These are phyloP conservation scores for Physella acuta DNA, from an alignment of 1,140 invertebrate species.

Conservation along the genomic window DNA sequence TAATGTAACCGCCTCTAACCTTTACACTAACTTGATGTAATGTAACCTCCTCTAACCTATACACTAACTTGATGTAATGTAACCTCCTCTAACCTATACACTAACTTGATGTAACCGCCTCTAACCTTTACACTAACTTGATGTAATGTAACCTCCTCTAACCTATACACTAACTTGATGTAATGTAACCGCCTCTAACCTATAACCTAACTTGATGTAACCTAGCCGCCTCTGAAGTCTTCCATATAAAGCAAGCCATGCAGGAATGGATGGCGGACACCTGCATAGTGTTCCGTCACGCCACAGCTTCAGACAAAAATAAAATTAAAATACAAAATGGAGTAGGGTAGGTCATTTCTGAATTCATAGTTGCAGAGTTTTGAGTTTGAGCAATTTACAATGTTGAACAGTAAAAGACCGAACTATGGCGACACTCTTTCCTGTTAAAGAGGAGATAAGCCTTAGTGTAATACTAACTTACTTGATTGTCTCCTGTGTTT, in stretches of 20 bases:
- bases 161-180: too few species aligned
- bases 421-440: neutral
- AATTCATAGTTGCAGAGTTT: neutral
- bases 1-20: too few species aligned
- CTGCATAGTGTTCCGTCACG: constrained; percentile 44
- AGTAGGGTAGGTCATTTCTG: constrained; percentile 36
- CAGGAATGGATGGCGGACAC: constrained; percentile 54
- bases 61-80: too few species aligned
- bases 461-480: neutral
- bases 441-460: neutral
- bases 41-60: too few species aligned
- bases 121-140: too few species aligned
- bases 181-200: too few species aligned
- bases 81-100: too few species aligned
- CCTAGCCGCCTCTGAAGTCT: neutral
- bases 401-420: neutral
- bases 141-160: too few species aligned
- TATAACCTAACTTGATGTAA: too few species aligned
- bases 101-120: too few species aligned
- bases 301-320: constrained; percentile 36
- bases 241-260: constrained; percentile 41
- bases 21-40: too few species aligned
- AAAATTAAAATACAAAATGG: constrained; percentile 47
- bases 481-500: neutral
- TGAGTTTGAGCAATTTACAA: neutral